A percentile compares a stretch with the other conserved stretches of the same genome.
Evolutionary conservation across 2,797 vertebrate genomes (phyloP).

Genomic region (Enteromius fasciolatus): DNA sequence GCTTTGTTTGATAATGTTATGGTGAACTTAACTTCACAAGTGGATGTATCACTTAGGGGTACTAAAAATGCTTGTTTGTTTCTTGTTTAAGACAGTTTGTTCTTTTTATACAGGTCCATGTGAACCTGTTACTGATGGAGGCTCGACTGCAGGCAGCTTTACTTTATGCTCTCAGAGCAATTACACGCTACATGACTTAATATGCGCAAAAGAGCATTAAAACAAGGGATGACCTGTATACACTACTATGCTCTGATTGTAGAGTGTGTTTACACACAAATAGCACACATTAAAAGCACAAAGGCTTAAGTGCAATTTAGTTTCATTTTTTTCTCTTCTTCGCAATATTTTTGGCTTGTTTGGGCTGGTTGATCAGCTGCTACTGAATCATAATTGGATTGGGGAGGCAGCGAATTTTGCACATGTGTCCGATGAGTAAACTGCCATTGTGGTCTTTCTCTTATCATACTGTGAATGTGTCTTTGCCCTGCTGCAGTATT

Average conservation of each 20-base stretch:
- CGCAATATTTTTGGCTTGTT: neutral
- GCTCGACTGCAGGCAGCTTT: slow-evolving; percentile 79
- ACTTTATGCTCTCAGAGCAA: slow-evolving; percentile 78
- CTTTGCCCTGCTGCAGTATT: slow-evolving; percentile 54
- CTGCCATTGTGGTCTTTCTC: slow-evolving; percentile 37
- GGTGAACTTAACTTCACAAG: too few relatives aligned
- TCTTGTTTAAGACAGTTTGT: neutral
- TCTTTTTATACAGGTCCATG: slow-evolving; percentile 73
- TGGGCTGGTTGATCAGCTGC: slow-evolving; percentile 25
- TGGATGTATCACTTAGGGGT: neutral
- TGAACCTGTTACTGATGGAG: slow-evolving; percentile 80
- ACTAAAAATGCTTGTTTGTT: neutral
- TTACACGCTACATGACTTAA: slow-evolving; percentile 83
- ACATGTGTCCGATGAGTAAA: neutral
- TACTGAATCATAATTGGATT: slow-evolving; percentile 19
- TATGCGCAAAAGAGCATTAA: slow-evolving; percentile 43
- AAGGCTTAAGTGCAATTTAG: slow-evolving; percentile 18
- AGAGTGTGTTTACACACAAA: neutral
- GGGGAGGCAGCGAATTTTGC: slow-evolving; percentile 33
- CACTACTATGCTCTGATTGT: slow-evolving; percentile 15
- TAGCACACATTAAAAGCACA: slow-evolving; percentile 22
- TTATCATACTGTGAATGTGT: slow-evolving; percentile 58
- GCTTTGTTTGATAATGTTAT: neutral
- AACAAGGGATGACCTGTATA: neutral
- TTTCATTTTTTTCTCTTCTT: slow-evolving; percentile 22